Base-by-base conservation (phyloP, 2,113 vertebrate genomes). In the Syrrhaptes paradoxus region DNA sequence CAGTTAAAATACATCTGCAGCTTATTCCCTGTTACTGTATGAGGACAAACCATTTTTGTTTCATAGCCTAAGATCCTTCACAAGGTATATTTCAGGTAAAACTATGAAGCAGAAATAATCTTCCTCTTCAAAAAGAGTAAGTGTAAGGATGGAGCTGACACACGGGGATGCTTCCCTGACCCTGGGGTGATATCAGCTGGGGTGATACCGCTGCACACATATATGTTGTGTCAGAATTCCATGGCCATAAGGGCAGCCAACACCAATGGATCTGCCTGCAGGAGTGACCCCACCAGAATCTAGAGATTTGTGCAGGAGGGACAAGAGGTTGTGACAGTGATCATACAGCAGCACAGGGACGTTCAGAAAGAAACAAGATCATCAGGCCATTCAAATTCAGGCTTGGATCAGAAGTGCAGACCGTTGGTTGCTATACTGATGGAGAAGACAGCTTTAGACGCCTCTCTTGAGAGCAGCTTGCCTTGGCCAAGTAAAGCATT, bases 301-400 rank as follows among this genome's bases (percentile, higher is more conserved):
- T 26, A 52, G 49, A 79, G 36, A 8, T 31, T 13, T 34, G 28
- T 36, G 31, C 18, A n/a, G 17, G 19, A 46, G 17, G 49, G 67
- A 51, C 11, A 32, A 70, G 74, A 41, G 34, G 5, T 46, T 57
- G 32, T 57, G 54, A 38, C 31, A 19, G 25, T 58, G 29, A 13
- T 45, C 48, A 25, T 10, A n/a, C 17, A 75, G 49, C 24, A 14
- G 34, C 20, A 41, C 0, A 0, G 17, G 18, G 17, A 41, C 3
- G 0, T 34, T 70, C 57, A 25, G 57, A 58, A 85, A 70, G 21
- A 32, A 65, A 20, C 6, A 65, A 41, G n/a, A 43, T 58, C 21
- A 36, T 20, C 29, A 57, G 28, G n/a, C 9, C 17, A 14, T 41
- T 51, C 63, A 29, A 24, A 29, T 45, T 59, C 70, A 81, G 63